Base-by-base conservation (phyloP, 2,797 vertebrate genomes). In the Smutsia gigantea region DNA sequence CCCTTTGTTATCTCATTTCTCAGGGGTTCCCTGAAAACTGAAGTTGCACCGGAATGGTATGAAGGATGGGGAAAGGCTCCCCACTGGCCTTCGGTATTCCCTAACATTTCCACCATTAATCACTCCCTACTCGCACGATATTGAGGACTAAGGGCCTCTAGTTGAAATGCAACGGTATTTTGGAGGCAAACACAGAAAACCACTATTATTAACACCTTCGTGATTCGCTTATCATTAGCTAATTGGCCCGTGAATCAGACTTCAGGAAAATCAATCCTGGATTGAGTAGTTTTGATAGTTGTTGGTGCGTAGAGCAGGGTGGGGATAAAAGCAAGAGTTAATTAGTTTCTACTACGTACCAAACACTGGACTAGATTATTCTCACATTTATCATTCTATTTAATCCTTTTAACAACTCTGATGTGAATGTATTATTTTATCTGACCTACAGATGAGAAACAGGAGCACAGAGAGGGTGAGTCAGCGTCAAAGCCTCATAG, bases 141-240 rank as follows among this genome's bases (percentile, higher is more conserved):
- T 39, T 12, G 61, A 83, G 51, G 82, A 66, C 55, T 34, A 29
- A 82, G 3, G 17, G 6, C 21, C 18, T 25, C n/a, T 85, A 49
- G 85, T 46, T 93, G 87, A 82, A 79, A 93, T 31, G 51, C 57
- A 82, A 78, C 84, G n/a, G 42, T 66, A 31, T 75, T 53, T 81
- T 85, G 59, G 19, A 95, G 69, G 57, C 34, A 78, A 77, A 95
- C 84, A 72, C 61, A 87, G 87, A 75, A 87, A 95, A 25, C 17
- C n/a, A 72, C 86, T 90, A 82, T 75, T 77, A 84, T 53, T 42
- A 95, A 95, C 61, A 88, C 31, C 61, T 93, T 87, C 31, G 10
- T 10, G 68, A 94, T 83, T 84, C 94, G 72, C 51, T 95, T 61
- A 68, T 78, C 64, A 49, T 83, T 72, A 89, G 59, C 74, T 93